Evolutionary conservation across 1,140 invertebrate genomes (phyloP), one percentile per base, ranked within the genome.

Genomic region (Caenorhabditis latens): DNA sequence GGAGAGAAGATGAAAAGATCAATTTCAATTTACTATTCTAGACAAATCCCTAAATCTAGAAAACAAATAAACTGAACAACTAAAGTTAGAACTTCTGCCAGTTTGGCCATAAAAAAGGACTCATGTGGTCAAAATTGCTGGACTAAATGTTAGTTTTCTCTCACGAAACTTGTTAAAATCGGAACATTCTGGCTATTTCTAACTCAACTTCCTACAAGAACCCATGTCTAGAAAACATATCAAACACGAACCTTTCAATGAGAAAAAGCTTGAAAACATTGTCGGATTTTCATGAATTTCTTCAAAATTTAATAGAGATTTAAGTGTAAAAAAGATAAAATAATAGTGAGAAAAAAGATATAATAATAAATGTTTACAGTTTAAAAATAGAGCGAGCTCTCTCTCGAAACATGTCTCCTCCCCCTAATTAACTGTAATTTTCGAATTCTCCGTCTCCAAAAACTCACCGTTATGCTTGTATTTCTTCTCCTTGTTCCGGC

Each of bases 401-500:
- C 55, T n/a, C 24, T 13, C 8, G n/a, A 9, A 63, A 63, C 14
- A 9, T 21, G 24, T 13, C 61, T 32, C 61, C 21, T 32, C 32
- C 32, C 32, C 32, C 32, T 32, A 79, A 79, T 79, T 79, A 16
- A n/a, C 46, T 79, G 6, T 24, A 50, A 50, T 79, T 79, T 50
- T 63, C 24, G 4, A 58, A 21, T 21, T 58, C n/a, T n/a, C 57
- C n/a, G 2, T n/a, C 43, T 5, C 40, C 16, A 40, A 48, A 71
- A 71, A 71, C 67, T 48, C n/a, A 50, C 71, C 71, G 46, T 79
- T 79, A 21, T n/a, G 53, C 79, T 86, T 65, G 46, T 57, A 50
- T 57, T 86, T 86, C 79, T 86, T 86, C 57, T 86, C 86, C 79
- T 86, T 86, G 42, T 86, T 86, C 42, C 86, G 50, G n/a, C 79